phyloP scores from a whole-genome alignment of 2,797 vertebrate genomes.

The Falco columbarius region DNA sequence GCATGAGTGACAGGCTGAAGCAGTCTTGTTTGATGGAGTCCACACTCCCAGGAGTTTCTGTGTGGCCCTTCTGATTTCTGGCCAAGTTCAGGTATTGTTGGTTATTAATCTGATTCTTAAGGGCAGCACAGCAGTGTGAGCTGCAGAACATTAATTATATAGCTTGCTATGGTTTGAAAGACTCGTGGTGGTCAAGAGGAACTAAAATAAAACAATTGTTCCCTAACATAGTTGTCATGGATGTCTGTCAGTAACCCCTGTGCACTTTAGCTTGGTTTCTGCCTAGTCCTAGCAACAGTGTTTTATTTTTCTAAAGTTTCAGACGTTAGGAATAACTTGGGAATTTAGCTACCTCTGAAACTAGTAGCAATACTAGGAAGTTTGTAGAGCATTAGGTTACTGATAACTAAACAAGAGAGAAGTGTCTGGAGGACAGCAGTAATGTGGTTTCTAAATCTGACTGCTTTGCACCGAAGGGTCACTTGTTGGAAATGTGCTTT shows the following conservation, averaged over 20 bases:
- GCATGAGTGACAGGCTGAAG: not conserved
- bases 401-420: not conserved
- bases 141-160: not conserved
- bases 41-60: not conserved
- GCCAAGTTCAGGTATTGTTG: constrained; percentile 5
- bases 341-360: not conserved
- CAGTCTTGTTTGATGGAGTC: not conserved
- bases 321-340: not conserved
- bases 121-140: not conserved
- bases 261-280: not conserved
- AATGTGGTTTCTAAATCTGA: not conserved
- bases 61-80: not conserved
- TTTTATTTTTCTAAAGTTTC: not conserved
- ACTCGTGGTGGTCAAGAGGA: not conserved
- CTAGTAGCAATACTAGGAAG: not conserved
- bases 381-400: not conserved
- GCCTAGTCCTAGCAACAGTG: not conserved
- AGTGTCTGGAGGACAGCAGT: not conserved
- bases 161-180: not conserved
- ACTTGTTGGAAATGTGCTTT: not conserved
- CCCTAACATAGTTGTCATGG: fast-evolving
- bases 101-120: constrained; percentile 10
- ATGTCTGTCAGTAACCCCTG: fast-evolving
- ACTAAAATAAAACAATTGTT: not conserved
- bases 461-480: not conserved